Percentiles rank a stretch among this genome's conserved stretches.
Conservation (phyloP, 2,797 vertebrate genomes). For the Bovichtus diacanthus region DNA sequence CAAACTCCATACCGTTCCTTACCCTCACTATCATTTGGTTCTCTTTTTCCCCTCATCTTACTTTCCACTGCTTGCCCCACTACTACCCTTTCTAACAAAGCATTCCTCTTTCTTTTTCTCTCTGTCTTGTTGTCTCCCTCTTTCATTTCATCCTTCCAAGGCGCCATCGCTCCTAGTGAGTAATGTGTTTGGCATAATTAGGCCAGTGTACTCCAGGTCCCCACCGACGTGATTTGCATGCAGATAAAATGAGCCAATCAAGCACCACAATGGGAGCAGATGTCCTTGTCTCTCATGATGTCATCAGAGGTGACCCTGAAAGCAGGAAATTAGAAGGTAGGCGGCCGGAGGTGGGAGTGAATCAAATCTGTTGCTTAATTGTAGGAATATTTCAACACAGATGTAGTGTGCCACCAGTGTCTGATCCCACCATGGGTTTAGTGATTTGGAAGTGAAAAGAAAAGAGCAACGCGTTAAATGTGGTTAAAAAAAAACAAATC, state of each 20-base stretch:
- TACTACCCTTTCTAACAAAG: conserved; percentile 14
- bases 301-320: conserved; percentile 78
- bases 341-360: conserved; percentile 20
- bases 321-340: conserved; percentile 55
- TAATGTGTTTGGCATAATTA: conserved; percentile 78
- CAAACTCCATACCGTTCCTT: conserved; percentile 36
- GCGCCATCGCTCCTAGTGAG: conserved; percentile 56
- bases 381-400: conserved; percentile 19
- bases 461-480: background rate
- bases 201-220: conserved; percentile 66
- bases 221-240: conserved; percentile 71
- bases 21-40: conserved; percentile 51
- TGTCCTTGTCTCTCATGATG: conserved; percentile 77
- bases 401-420: conserved; percentile 4
- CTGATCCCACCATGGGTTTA: background rate
- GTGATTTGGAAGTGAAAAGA: background rate
- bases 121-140: conserved; percentile 32
- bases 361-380: conserved; percentile 41
- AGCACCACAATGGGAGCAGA: conserved; percentile 65
- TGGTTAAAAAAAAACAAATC: background rate
- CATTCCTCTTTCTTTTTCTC: conserved; percentile 21
- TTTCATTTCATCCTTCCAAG: conserved; percentile 43
- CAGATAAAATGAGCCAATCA: conserved; percentile 69
- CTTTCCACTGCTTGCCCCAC: conserved; percentile 40
- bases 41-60: conserved; percentile 24